Conservation (phyloP, 2,113 vertebrate species). For the Gymnorhina tibicen region DNA sequence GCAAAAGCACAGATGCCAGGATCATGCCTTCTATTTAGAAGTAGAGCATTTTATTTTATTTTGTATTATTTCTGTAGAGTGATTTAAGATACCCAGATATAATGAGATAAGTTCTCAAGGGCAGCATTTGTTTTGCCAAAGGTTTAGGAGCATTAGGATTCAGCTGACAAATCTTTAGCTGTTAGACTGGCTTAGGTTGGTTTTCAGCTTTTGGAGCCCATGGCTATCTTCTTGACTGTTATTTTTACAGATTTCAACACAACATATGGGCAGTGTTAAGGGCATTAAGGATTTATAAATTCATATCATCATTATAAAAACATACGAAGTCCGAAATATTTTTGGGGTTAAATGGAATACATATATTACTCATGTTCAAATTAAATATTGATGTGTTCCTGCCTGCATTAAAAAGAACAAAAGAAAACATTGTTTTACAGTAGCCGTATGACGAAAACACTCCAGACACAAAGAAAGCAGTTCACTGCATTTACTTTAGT, state of each 20-base stretch:
- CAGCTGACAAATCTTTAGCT: constrained; percentile 61
- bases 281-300: constrained; percentile 54
- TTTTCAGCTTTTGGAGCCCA: constrained; percentile 36
- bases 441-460: background rate
- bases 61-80: background rate
- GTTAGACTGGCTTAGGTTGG: constrained; percentile 34
- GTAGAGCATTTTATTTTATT: constrained; percentile 29
- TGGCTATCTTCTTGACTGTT: constrained; percentile 42
- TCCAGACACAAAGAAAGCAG: background rate
- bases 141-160: constrained; percentile 53
- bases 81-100: constrained; percentile 39
- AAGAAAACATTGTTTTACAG: background rate
- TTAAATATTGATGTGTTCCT: background rate
- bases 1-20: constrained; percentile 58
- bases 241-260: constrained; percentile 60
- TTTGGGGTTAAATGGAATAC: background rate
- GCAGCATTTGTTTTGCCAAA: constrained; percentile 42
- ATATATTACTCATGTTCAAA: background rate
- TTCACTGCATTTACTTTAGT: background rate
- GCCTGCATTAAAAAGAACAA: background rate
- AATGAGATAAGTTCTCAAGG: constrained; percentile 37
- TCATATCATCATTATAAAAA: background rate
- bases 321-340: background rate
- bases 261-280: constrained; percentile 55
- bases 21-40: constrained; percentile 44